Evolutionary conservation across 2,888 invertebrate genomes (phyloP), one percentile per base, ranked within the genome.

Genomic region (Agonopterix heracliana): DNA sequence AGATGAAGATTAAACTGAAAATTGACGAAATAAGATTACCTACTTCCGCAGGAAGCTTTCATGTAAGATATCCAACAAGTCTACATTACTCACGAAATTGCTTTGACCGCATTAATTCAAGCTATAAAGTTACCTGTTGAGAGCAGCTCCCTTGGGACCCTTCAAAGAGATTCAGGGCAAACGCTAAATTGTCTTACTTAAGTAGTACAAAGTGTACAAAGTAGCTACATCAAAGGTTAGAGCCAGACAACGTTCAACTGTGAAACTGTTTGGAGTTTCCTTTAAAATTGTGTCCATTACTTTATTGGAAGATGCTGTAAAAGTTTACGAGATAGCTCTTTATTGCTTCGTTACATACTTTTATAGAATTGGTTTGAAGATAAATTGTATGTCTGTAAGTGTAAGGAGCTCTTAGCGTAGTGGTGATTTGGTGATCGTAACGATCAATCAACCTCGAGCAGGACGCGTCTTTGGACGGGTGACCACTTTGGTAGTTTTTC

Each of bases 61-160:
- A 26, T 71, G 68, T 59, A 60, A 70, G 65, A 26, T 10, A 38
- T 38, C 38, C n/a, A 71, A 66, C 66, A 61, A 68, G 66, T 58
- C 62, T 60, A 60, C 54, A 67, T 71, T 68, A 68, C 69, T 58
- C 55, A 64, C 62, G 57, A 69, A 81, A 80, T 80, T 76, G 73
- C 73, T 77, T 74, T 72, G 77, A 80, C 78, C 78, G 76, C 75
- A 71, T 82, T 81, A 78, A 78, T 81, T 78, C 71, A 55, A 55
- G 68, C 72, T 69, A 71, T 76, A 77, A 80, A 81, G 77, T 79
- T 81, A 84, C 81, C 82, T 84, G 79, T 79, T 78, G 74, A 74
- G 68, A 65, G 57, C 43, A 51, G 60, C 56, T 66, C 75, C 62
- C 73, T 49, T 44, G 72, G 60, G 78, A 68, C 60, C 65, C 66